A percentile compares a stretch with the other conserved stretches of the same genome.
Evolutionary conservation across 2,888 invertebrate genomes (phyloP).

Genomic region (Caradrina clavipalpis): DNA sequence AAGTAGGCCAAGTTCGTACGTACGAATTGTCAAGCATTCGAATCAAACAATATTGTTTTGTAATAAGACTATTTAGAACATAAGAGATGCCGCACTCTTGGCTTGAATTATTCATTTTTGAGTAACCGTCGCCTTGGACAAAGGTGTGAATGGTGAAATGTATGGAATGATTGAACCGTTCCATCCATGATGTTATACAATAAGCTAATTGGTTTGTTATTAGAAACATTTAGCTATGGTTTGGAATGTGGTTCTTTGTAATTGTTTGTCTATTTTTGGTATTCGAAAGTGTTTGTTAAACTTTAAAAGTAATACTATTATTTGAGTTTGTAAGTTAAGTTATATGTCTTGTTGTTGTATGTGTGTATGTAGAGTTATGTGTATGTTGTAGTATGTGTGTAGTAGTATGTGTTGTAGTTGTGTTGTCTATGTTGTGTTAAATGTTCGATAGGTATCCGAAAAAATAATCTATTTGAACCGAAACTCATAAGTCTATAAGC

Average conservation of each 20-base stretch:
- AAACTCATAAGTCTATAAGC: too few species aligned
- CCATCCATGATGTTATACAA: slow-evolving; percentile 19
- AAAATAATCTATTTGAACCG: too few species aligned
- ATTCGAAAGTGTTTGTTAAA: neutral
- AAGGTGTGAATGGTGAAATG: slow-evolving; percentile 53
- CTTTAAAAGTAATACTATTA: too few species aligned
- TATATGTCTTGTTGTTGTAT: too few species aligned
- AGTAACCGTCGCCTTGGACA: slow-evolving; percentile 48
- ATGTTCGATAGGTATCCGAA: too few species aligned
- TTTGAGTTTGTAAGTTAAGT: too few species aligned
- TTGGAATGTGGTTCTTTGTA: neutral
- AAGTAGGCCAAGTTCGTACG: slow-evolving; percentile 59
- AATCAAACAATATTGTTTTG: slow-evolving; percentile 60
- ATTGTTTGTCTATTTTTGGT: neutral
- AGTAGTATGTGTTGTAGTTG: too few species aligned
- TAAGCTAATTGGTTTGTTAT: neutral
- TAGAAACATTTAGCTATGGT: neutral
- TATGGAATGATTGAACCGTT: slow-evolving; percentile 41
- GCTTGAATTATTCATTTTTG: slow-evolving; percentile 58
- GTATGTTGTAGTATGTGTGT: too few species aligned
- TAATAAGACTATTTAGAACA: slow-evolving; percentile 57
- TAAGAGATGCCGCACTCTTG: slow-evolving; percentile 44
- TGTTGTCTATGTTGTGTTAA: too few species aligned
- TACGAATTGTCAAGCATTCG: slow-evolving; percentile 51
- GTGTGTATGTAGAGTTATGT: too few species aligned